Evolutionary conservation across 2,888 invertebrate genomes (phyloP).

Genomic region (Drosophila mettleri): DNA sequence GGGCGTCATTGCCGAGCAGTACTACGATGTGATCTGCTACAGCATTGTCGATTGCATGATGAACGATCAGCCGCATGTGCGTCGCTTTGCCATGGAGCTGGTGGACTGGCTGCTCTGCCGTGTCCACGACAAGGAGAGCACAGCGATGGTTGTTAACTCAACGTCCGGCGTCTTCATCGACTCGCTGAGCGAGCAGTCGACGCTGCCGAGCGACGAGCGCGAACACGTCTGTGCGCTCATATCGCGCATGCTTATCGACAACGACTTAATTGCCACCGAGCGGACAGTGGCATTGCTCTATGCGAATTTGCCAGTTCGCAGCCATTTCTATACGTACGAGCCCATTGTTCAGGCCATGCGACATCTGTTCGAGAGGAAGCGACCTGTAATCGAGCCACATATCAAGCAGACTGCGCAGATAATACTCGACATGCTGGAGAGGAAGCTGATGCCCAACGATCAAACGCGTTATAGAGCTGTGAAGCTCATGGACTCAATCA

Average conservation of each 20-base stretch:
- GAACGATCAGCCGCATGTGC: constrained; percentile 1
- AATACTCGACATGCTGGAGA: neutral
- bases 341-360: neutral
- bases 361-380: neutral
- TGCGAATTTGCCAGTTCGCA: neutral
- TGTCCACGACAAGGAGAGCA: neutral
- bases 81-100: neutral
- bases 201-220: neutral
- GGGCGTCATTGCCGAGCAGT: constrained; percentile 35
- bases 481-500: neutral
- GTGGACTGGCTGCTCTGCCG: constrained; percentile 1
- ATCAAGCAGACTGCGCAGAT: neutral
- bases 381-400: neutral
- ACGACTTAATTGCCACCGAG: neutral
- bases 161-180: neutral
- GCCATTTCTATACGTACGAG: neutral
- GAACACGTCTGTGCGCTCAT: neutral
- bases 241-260: neutral
- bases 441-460: neutral
- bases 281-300: neutral
- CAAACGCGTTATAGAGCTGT: neutral
- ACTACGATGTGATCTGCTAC: constrained; percentile 32
- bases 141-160: neutral
- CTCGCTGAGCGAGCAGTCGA: neutral
- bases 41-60: constrained; percentile 11